phyloP scores from a whole-genome alignment of 2,113 vertebrate genomes.

The Otocyon megalotis region DNA sequence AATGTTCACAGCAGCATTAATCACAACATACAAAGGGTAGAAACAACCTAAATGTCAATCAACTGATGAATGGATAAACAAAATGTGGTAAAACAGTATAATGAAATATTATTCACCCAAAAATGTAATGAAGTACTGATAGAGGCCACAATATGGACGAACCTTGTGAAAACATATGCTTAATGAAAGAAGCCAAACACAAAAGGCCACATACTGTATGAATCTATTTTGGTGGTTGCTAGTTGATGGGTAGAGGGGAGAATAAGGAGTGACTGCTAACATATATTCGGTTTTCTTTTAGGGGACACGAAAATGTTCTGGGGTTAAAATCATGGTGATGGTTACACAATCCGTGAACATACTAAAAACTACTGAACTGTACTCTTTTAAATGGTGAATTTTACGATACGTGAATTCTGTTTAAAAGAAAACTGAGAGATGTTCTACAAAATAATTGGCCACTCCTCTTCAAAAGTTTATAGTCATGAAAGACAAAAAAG shows the following conservation, averaged over 20 bases:
- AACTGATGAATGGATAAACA: neutral
- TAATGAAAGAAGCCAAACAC: constrained; percentile 7
- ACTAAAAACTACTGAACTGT: neutral
- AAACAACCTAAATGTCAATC: neutral
- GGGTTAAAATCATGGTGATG: neutral
- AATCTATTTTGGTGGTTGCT: neutral
- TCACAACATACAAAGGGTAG: neutral
- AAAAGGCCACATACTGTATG: neutral
- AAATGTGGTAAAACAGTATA: neutral
- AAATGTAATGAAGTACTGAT: neutral
- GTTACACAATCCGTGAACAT: neutral
- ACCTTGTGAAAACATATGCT: neutral
- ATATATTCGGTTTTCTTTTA: neutral
- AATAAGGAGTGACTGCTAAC: neutral
- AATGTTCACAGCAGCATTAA: neutral
- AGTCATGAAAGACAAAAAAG: neutral
- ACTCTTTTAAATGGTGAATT: constrained; percentile 36
- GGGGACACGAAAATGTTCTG: constrained; percentile 6
- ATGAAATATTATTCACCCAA: neutral
- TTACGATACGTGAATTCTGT: neutral
- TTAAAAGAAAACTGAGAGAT: neutral
- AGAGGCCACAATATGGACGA: neutral
- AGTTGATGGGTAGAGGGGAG: neutral
- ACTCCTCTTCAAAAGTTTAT: neutral
- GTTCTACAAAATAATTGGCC: constrained; percentile 6